Evolutionary conservation across 1,140 invertebrate genomes (phyloP).

Genomic region (Metaphire vulgaris): DNA sequence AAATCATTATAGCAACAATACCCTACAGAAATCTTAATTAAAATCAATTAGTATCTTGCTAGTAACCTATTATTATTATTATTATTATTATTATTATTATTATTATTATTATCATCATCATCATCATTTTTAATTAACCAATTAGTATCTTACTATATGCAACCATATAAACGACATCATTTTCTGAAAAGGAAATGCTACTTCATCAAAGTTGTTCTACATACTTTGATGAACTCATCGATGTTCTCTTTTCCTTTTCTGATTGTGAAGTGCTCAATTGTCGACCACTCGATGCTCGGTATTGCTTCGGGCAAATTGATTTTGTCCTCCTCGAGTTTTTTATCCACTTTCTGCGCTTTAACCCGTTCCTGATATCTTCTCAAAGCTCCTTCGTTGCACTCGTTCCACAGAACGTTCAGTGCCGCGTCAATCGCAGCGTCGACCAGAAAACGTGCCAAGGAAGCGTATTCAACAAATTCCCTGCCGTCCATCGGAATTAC

Average conservation of each 20-base stretch:
- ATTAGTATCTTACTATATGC: too few relatives aligned
- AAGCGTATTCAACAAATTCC: conserved; percentile 34
- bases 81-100: background rate
- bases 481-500: background rate
- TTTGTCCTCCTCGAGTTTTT: conserved; percentile 41
- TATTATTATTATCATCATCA: background rate
- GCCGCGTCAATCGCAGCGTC: conserved; percentile 39
- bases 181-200: background rate
- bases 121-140: background rate
- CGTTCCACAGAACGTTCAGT: conserved; percentile 41
- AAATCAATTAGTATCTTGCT: too few relatives aligned
- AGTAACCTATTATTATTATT: conserved; percentile 5
- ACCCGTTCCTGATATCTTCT: background rate
- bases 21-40: too few relatives aligned
- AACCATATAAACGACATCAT: background rate
- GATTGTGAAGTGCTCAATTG: conserved; percentile 43
- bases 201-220: background rate
- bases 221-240: conserved; percentile 48
- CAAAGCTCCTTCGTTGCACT: conserved; percentile 4
- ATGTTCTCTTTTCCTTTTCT: conserved; percentile 46
- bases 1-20: too few relatives aligned
- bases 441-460: conserved; percentile 37
- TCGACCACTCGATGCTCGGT: conserved; percentile 48
- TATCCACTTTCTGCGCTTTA: conserved; percentile 36
- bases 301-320: conserved; percentile 35